Conservation (phyloP, 1,140 invertebrate species). For the Neodiprion virginianus region DNA sequence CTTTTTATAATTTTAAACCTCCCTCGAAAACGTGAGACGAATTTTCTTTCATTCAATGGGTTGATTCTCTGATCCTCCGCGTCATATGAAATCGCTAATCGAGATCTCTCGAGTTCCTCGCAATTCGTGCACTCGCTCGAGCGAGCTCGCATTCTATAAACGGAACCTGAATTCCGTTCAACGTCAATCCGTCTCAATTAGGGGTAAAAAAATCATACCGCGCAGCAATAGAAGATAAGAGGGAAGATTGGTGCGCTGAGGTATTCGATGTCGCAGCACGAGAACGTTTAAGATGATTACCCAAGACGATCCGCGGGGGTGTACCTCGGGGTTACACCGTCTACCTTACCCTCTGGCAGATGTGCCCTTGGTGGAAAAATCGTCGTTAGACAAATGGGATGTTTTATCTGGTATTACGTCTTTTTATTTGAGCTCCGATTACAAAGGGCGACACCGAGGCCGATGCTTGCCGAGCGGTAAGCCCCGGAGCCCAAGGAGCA, state of each 20-base stretch:
- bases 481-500: conserved; percentile 2
- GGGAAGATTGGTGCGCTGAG: conserved; percentile 1
- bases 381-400: conserved; percentile 59
- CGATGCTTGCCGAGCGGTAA: conserved; percentile 8
- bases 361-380: conserved; percentile 43
- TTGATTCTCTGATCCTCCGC: too few species aligned
- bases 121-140: too few species aligned
- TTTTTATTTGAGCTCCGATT: conserved; percentile 59
- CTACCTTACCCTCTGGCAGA: too few species aligned
- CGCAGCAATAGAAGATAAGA: conserved; percentile 33
- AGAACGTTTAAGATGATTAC: conserved; percentile 59
- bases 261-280: conserved; percentile 20
- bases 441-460: conserved; percentile 23
- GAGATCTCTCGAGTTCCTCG: too few species aligned
- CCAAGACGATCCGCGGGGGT: conserved; percentile 38
- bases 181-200: conserved; percentile 53
- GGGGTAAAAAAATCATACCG: conserved; percentile 47
- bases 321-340: conserved; percentile 26
- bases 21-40: too few species aligned
- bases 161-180: too few species aligned
- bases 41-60: too few species aligned
- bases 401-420: conserved; percentile 59
- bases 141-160: too few species aligned
- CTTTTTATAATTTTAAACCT: too few species aligned
- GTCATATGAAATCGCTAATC: too few species aligned